These are phyloP conservation scores for Origma solitaria DNA, from an alignment of 2,113 vertebrate genomes.

Conservation along the genomic window DNA sequence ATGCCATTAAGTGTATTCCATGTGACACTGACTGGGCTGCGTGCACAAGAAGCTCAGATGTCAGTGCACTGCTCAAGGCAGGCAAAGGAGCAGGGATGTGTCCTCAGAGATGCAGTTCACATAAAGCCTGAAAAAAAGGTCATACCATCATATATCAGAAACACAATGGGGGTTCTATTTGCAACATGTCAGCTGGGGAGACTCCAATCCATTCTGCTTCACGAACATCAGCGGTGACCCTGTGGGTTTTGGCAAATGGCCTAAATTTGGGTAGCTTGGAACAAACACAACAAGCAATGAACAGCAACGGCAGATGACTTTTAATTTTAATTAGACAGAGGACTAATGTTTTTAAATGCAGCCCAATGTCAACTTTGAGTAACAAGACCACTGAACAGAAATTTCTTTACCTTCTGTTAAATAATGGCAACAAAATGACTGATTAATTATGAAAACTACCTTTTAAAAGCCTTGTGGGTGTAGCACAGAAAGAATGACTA, in stretches of 20 bases:
- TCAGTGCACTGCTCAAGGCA: not conserved
- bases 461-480: conserved; percentile 64
- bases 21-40: not conserved
- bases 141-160: not conserved
- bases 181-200: not conserved
- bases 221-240: not conserved
- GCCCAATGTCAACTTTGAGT: conserved; percentile 36
- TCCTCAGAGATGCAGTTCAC: not conserved
- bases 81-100: not conserved
- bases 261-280: not conserved
- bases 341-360: conserved; percentile 41
- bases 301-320: conserved; percentile 28
- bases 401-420: conserved; percentile 67
- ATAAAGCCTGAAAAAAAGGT: not conserved
- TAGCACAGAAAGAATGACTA: conserved; percentile 72
- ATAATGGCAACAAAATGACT: conserved; percentile 70
- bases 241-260: not conserved
- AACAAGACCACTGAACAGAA: conserved; percentile 44
- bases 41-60: not conserved
- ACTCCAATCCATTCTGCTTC: not conserved
- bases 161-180: not conserved
- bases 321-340: conserved; percentile 27
- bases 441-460: conserved; percentile 77
- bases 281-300: conserved; percentile 1
- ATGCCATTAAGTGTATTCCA: not conserved